Base-by-base conservation (phyloP, 2,797 vertebrate genomes). In the Synanceia verrucosa region DNA sequence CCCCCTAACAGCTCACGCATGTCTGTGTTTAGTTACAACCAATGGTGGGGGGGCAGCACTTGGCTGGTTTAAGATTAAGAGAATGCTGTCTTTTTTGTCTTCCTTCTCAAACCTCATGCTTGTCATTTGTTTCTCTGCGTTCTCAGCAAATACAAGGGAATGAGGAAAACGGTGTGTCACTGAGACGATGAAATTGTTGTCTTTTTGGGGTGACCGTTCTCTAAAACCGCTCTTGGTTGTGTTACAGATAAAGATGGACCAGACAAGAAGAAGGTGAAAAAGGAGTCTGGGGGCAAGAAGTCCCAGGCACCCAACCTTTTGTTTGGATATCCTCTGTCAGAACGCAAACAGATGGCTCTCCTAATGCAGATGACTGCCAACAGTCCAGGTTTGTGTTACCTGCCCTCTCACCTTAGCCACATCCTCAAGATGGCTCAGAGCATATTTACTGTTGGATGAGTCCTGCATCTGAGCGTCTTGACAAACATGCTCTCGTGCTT, bases 291-390 rank as follows among this genome's bases (percentile, higher is more conserved):
- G 84, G 96, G 91, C 88, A 99, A 97, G 92, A 99, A 97, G 90
- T 95, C 96, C 23, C 94, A 97, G 59, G 96, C 97, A 23, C 95
- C 97, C 65, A 98, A 96, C 92, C 97, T 99, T 84, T 94, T 99
- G 83, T 99, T 99, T 88, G 98, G 98, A 73, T 99, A 99, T 87
- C 98, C 98, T 28, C 94, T 99, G 84, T 99, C 98, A 1, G 98
- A 99, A 82, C 95, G 98, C 83, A 99, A 99, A 81, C 98, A 99
- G 94, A 99, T 99, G 98, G 98, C 98, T 63, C 97, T 99, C 76
- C 95, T 99, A 36, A 99, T 99, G 97, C 97, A 99, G 94, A 99
- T 99, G 98, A 99, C 98, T 16, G 98, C 98, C 73, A 96, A 99
- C 94, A 99, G 98, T 91, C 98, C 98, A 99, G 98, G 98, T 99